A percentile compares a stretch with the other conserved stretches of the same genome.
phyloP scores from a whole-genome alignment of 2,888 invertebrate genomes.

The Anthrax anthrax region DNA sequence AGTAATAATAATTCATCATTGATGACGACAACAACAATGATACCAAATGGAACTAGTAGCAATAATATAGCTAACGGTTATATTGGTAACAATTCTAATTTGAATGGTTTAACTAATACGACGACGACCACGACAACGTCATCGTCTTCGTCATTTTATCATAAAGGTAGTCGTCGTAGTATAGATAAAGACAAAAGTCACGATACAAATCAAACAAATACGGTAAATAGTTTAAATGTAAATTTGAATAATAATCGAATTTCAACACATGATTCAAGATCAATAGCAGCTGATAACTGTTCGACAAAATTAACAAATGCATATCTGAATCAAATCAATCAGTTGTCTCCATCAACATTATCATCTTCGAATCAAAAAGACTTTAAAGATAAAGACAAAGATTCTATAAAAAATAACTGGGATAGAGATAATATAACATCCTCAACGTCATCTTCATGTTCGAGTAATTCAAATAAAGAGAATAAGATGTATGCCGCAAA shows the following conservation, averaged over 20 bases:
- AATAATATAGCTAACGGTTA: conserved; percentile 15
- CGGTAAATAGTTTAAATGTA: background rate
- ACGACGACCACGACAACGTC: conserved; percentile 17
- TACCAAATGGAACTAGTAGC: conserved; percentile 3
- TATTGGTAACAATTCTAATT: conserved; percentile 7
- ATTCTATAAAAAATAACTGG: conserved; percentile 9
- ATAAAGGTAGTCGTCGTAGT: conserved; percentile 28
- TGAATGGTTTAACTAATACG: conserved; percentile 21
- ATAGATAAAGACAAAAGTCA: conserved; percentile 29
- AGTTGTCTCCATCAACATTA: background rate
- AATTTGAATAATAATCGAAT: conserved; percentile 1
- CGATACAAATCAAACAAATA: conserved; percentile 2
- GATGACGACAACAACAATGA: background rate
- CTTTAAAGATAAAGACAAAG: conserved; percentile 1
- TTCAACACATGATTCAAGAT: conserved; percentile 19
- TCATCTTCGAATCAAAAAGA: background rate
- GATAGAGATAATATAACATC: conserved; percentile 9
- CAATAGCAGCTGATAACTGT: conserved; percentile 17
- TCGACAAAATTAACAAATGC: conserved; percentile 5
- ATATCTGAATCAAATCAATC: conserved; percentile 4
- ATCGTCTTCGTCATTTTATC: background rate
- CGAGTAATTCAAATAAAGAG: conserved; percentile 7
- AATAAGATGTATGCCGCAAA: conserved; percentile 1
- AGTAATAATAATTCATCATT: background rate
- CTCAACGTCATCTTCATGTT: conserved; percentile 6